Base-by-base conservation (phyloP, 2,113 vertebrate species). In the Charadrius vociferus region DNA sequence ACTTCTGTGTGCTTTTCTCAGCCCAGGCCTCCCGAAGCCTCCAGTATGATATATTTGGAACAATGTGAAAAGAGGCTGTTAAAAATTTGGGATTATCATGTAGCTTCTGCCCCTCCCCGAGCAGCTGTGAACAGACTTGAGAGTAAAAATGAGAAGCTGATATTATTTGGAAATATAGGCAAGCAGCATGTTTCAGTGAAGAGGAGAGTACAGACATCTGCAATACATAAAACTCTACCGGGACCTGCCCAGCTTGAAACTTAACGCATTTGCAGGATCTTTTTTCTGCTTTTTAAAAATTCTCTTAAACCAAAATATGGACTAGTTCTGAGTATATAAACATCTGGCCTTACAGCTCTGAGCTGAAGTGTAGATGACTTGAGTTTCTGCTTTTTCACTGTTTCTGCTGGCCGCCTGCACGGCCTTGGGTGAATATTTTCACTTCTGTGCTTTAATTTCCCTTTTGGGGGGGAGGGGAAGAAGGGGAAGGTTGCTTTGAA, bases 31-130 rank as follows among this genome's bases (percentile, higher is more conserved):
- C n/a, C 4, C 12, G 21, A 82, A 92, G 56, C 50, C 77, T 91
- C 53, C 52, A 39, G 30, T 70, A 41, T 65, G 86, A 17, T 89
- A 41, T 73, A 34, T 89, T 70, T 79, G 70, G 77, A 91, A 84
- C 83, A 94, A 39, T 4, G 47, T 95, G 88, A 80, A 84, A 95
- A 87, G 86, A 80, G 70, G 45, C 81, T 92, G 30, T 56, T 93
- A 47, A 82, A 90, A 91, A 24, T 47, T 52, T 74, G 77, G 66
- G 37, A 12, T 87, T 88, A 27, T 88, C 32, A 1, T 68, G 24
- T 62, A n/a, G 73, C 86, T 93, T 62, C 91, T 97, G 34, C 79
- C 81, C 74, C 50, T 95, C 71, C 73, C 66, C 1, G 15, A 87
- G 71, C 93, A 88, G 55, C 81, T 94, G 66, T 53, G 78, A 79